These are phyloP conservation scores for Parnassius orleans DNA, from an alignment of 2,888 invertebrate species.

Conservation along the genomic window DNA sequence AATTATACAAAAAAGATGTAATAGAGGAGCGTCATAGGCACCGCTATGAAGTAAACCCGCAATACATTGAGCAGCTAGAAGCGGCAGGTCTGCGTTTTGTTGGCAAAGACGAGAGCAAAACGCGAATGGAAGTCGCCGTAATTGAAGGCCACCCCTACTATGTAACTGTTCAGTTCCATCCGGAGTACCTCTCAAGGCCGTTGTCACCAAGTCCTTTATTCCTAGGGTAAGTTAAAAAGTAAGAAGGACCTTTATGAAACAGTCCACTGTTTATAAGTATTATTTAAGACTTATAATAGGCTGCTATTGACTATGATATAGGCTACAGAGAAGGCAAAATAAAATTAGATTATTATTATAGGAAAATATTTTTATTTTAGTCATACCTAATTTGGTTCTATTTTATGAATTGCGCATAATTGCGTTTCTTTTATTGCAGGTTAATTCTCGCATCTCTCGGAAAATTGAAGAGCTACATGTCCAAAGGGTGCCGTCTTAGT, in stretches of 20 bases:
- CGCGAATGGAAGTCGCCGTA: slow-evolving; percentile 97
- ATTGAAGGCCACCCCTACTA: slow-evolving; percentile 94
- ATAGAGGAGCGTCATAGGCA: slow-evolving; percentile 98
- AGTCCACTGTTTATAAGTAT: too few species aligned
- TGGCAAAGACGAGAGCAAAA: slow-evolving; percentile 89
- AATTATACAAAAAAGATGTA: slow-evolving; percentile 87
- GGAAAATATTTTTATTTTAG: too few species aligned
- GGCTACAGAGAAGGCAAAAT: too few species aligned
- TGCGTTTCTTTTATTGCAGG: slow-evolving; percentile 42
- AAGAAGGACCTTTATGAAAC: too few species aligned
- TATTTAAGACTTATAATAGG: too few species aligned
- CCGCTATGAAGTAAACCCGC: slow-evolving; percentile 98
- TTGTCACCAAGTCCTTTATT: slow-evolving; percentile 97
- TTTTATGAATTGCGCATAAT: too few species aligned
- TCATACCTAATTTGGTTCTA: too few species aligned
- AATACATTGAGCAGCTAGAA: slow-evolving; percentile 89
- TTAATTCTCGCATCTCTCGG: slow-evolving; percentile 94
- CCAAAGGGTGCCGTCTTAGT: slow-evolving; percentile 87
- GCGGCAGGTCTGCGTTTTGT: slow-evolving; percentile 93
- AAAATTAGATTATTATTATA: too few species aligned
- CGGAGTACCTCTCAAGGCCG: slow-evolving; percentile 97
- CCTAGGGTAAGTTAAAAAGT: slow-evolving; percentile 82
- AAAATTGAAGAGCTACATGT: slow-evolving; percentile 87
- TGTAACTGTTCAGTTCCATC: slow-evolving; percentile 98
- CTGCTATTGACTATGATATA: too few species aligned